Evolutionary conservation across 2,888 invertebrate genomes (phyloP).

Genomic region (Euplagia quadripunctaria): DNA sequence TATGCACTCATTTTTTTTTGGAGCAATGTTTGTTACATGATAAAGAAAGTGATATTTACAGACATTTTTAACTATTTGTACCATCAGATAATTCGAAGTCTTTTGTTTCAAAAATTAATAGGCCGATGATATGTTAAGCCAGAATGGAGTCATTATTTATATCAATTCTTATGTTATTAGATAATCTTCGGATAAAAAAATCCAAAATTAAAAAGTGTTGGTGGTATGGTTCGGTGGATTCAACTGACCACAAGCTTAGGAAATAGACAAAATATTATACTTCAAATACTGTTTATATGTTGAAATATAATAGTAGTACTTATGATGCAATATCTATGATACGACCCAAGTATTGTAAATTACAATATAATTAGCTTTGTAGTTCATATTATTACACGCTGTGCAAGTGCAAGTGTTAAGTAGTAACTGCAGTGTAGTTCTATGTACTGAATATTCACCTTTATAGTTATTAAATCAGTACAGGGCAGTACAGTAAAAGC

Average conservation of each 20-base stretch:
- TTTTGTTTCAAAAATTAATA: too few relatives aligned
- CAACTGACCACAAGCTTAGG: constrained; percentile 36
- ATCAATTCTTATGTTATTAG: too few relatives aligned
- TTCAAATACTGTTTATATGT: neutral
- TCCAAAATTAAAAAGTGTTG: too few relatives aligned
- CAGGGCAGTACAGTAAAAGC: too few relatives aligned
- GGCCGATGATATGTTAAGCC: too few relatives aligned
- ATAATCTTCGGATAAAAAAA: too few relatives aligned
- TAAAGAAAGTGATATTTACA: too few relatives aligned
- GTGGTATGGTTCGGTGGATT: constrained; percentile 17
- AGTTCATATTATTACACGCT: neutral
- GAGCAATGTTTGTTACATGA: too few relatives aligned
- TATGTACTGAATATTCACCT: neutral
- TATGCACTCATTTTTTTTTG: too few relatives aligned
- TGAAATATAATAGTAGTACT: neutral
- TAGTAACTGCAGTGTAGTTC: neutral
- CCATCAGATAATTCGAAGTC: constrained; percentile 4
- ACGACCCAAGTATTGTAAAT: neutral
- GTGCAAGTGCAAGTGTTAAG: too few relatives aligned
- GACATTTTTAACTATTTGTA: too few relatives aligned
- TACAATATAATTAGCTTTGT: neutral
- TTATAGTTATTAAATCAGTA: neutral
- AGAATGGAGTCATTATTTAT: too few relatives aligned
- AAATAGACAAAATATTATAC: constrained; percentile 25
- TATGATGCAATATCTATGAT: neutral